These are phyloP conservation scores for Semaprochilodus insignis DNA, from an alignment of 2,797 vertebrate species.

Conservation along the genomic window DNA sequence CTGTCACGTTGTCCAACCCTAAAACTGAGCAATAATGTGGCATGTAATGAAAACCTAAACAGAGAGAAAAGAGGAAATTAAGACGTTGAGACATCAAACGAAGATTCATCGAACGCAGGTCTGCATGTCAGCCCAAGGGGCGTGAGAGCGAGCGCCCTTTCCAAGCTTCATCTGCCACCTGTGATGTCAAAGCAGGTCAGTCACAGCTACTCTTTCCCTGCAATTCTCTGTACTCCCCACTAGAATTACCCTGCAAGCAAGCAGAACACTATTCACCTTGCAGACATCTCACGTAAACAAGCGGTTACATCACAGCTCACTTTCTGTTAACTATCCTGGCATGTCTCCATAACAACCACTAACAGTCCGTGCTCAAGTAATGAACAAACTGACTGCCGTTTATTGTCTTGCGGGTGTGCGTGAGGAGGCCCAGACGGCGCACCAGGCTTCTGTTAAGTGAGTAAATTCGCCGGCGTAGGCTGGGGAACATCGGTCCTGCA, in stretches of 20 bases:
- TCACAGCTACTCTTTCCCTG: not conserved
- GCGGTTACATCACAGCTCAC: not conserved
- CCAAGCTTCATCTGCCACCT: not conserved
- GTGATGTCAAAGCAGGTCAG: slow-evolving; percentile 17
- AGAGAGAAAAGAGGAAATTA: not conserved
- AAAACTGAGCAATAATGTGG: not conserved
- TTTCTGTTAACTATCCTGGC: slow-evolving; percentile 19
- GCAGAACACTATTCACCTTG: not conserved
- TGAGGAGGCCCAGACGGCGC: not conserved
- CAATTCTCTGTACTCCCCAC: not conserved
- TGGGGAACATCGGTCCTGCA: slow-evolving; percentile 49
- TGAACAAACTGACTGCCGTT: slow-evolving; percentile 25
- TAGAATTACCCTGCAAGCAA: not conserved
- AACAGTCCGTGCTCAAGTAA: slow-evolving; percentile 23
- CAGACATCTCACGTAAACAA: not conserved
- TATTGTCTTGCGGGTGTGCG: not conserved
- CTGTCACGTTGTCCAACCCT: too few species aligned
- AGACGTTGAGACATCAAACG: not conserved
- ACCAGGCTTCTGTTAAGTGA: slow-evolving; percentile 31
- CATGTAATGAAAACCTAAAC: not conserved
- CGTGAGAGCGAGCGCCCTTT: slow-evolving; percentile 29
- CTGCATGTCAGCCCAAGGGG: slow-evolving; percentile 29
- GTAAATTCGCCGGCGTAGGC: slow-evolving; percentile 3
- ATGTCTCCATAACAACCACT: slow-evolving; percentile 50
- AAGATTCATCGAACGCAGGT: slow-evolving; percentile 4